Base-by-base conservation (phyloP, 2,888 invertebrate genomes). In the Spodoptera exigua region DNA sequence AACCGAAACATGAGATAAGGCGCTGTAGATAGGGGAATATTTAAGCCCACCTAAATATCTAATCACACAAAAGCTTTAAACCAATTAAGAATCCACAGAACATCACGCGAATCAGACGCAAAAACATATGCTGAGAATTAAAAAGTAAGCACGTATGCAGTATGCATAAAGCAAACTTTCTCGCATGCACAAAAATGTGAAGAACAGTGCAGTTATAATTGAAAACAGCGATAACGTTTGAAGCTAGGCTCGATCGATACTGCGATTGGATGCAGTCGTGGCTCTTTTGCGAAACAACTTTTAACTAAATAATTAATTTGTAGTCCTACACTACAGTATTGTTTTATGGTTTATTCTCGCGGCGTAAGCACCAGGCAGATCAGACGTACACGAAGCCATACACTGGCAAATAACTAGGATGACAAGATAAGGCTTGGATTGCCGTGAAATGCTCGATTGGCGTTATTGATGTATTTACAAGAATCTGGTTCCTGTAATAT, bases 191-290 rank as follows among this genome's bases (percentile, higher is more conserved):
- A 27, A 49, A 27, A 66, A 43, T 48, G 39, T 43, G 14, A 45
- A 41, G 46, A 60, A 46, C 71, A n/a, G 41, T 40, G 49, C 16
- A 48, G 21, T 48, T 52, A 43, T 74, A 74, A 75, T 70, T 64
- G 54, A 70, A 74, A 70, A 64, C 13, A n/a, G 37, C 77, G 70
- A 75, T 76, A 75, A 70, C 53, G 49, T 16, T 9, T 41, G 27
- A 39, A 48, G 47, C 47, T 36, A 43, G 45, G 40, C 45, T 21
- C 36, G 65, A 54, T 64, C 45, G 74, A 46, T 64, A 58, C 45
- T 58, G 40, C 64, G 60, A 75, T 76, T 74, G 51, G 56, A 57
- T 49, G 58, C 56, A 74, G 59, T 39, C 17, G 43, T 47, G 35
- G 36, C 27, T n/a, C 18, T 49, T 34, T 35, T 54, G 60, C 52